Evolutionary conservation across 2,888 invertebrate genomes (phyloP).

Genomic region (Chrysopilus asiliformis): DNA sequence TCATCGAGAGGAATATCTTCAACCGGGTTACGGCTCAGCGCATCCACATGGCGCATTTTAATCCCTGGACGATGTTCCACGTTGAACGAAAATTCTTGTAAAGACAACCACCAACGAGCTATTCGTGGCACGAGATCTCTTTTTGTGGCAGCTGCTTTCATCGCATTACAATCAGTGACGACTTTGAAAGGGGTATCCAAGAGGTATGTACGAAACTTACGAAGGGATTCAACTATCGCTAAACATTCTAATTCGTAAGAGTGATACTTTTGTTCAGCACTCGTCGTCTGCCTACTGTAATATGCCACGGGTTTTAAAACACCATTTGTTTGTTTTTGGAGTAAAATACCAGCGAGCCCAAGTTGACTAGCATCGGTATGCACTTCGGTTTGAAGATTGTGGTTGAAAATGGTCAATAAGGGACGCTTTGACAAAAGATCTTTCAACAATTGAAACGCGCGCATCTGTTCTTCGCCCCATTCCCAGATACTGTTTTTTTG

Average conservation of each 20-base stretch:
- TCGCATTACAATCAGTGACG: constrained; percentile 16
- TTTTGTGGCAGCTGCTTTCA: constrained; percentile 15
- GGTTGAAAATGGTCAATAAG: constrained; percentile 2
- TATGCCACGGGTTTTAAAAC: constrained; percentile 14
- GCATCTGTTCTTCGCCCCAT: constrained; percentile 10
- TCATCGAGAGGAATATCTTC: neutral
- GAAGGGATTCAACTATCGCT: too few species aligned
- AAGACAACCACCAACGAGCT: constrained; percentile 19
- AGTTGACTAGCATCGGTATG: constrained; percentile 20
- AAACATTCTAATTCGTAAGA: constrained; percentile 25
- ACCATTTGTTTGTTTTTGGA: constrained; percentile 15
- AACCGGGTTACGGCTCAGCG: constrained; percentile 14
- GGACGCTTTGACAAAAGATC: constrained; percentile 3
- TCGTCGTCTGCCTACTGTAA: constrained; percentile 20
- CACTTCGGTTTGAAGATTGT: constrained; percentile 9
- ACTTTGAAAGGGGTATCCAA: constrained; percentile 4
- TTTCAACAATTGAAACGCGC: constrained; percentile 14
- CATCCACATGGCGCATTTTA: constrained; percentile 14
- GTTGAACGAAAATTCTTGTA: constrained; percentile 14
- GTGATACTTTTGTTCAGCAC: constrained; percentile 19
- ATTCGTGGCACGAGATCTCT: constrained; percentile 20
- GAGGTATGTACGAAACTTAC: constrained; percentile 9
- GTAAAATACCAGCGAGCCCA: constrained; percentile 20
- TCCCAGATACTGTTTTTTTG: constrained; percentile 10
- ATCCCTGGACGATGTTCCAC: constrained; percentile 9